These are phyloP conservation scores for Mythimna pallens DNA, from an alignment of 2,888 invertebrate species.

Conservation along the genomic window DNA sequence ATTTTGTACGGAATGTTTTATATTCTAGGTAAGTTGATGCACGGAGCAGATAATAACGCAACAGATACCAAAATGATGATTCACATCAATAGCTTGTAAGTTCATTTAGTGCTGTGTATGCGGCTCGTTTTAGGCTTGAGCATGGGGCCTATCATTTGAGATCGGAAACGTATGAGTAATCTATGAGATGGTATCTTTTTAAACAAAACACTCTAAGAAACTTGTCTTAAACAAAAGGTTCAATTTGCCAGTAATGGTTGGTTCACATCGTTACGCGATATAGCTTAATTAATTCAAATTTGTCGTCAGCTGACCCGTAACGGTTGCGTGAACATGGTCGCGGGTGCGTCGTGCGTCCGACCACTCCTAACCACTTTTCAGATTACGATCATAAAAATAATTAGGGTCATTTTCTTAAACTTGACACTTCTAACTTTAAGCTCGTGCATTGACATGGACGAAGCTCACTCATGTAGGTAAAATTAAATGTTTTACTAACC, in stretches of 20 bases:
- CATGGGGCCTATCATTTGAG: conserved; percentile 35
- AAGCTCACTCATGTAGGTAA: conserved; percentile 10
- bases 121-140: conserved; percentile 19
- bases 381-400: conserved; percentile 61
- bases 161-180: conserved; percentile 50
- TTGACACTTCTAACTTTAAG: conserved; percentile 45
- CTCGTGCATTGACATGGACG: conserved; percentile 19
- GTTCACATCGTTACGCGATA: conserved; percentile 60
- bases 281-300: conserved; percentile 62
- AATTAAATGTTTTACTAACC: conserved; percentile 16
- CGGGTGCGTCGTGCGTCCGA: conserved; percentile 39
- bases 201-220: conserved; percentile 43
- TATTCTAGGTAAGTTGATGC: conserved; percentile 59
- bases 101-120: conserved; percentile 29
- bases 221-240: conserved; percentile 55
- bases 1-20: conserved; percentile 30
- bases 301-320: conserved; percentile 63
- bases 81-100: conserved; percentile 43
- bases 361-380: conserved; percentile 50
- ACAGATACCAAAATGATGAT: conserved; percentile 55
- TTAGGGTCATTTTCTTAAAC: conserved; percentile 55
- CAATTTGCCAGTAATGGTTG: conserved; percentile 42
- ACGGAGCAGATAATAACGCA: conserved; percentile 49
- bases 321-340: conserved; percentile 53
- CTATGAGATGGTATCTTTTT: conserved; percentile 40